These are phyloP conservation scores for Antennarius striatus DNA, from an alignment of 2,113 vertebrate genomes.

Conservation along the genomic window DNA sequence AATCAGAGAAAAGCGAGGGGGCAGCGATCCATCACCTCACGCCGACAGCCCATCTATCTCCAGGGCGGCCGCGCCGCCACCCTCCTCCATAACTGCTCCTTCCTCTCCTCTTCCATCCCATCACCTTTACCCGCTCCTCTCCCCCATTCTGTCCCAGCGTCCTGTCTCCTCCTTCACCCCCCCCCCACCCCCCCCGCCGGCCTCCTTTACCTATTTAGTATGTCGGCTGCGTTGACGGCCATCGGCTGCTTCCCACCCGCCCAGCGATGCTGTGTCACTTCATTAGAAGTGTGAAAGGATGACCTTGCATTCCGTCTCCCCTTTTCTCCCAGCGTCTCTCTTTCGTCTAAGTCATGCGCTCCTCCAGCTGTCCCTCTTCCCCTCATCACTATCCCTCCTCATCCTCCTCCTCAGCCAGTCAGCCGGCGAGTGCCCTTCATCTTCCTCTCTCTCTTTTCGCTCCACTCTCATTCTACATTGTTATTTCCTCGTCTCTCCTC, in stretches of 20 bases:
- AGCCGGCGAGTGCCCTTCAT: conserved; percentile 56
- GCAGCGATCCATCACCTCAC: conserved; percentile 62
- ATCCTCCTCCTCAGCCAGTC: conserved; percentile 31
- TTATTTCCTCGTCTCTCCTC: conserved; percentile 47
- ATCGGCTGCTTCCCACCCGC: conserved; percentile 39
- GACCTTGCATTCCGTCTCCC: conserved; percentile 67
- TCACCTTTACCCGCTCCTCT: conserved; percentile 17
- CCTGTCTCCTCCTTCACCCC: not conserved
- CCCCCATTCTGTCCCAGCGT: conserved; percentile 21
- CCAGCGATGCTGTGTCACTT: conserved; percentile 67
- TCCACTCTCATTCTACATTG: conserved; percentile 26
- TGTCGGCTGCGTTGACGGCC: conserved; percentile 54
- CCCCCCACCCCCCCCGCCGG: not conserved
- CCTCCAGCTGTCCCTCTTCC: conserved; percentile 42
- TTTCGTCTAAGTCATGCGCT: conserved; percentile 44
- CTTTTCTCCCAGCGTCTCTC: conserved; percentile 20
- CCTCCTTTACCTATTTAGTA: conserved; percentile 42
- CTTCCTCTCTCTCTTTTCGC: conserved; percentile 4
- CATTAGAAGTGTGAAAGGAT: conserved; percentile 67
- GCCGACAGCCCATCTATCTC: conserved; percentile 56
- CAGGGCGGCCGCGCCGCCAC: conserved; percentile 32
- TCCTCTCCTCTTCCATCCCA: conserved; percentile 8
- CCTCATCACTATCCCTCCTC: conserved; percentile 51
- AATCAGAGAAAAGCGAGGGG: too few relatives aligned
- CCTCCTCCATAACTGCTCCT: conserved; percentile 47